Evolutionary conservation across 2,888 invertebrate genomes (phyloP), one percentile per base, ranked within the genome.

Genomic region (Archaeoteleia sp.): DNA sequence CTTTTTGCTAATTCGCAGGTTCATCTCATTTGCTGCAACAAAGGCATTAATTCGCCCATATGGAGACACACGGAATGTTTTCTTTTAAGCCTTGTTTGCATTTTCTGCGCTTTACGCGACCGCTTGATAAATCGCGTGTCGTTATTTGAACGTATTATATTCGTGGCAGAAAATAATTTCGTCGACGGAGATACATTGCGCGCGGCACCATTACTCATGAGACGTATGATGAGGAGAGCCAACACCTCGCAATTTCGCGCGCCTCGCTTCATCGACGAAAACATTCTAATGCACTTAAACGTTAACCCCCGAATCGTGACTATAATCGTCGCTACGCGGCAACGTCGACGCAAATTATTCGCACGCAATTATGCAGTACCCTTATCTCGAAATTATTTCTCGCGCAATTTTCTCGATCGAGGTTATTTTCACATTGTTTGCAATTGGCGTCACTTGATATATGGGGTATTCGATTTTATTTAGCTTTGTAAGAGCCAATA

Each of bases 381-480:
- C 32, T 54, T 46, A 40, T 40, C 39, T 46, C 6, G 39, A 39
- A 54, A 62, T 51, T 14, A 62, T 54, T 53, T 29, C 12, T 25
- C 8, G 8, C 34, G 12, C 35, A 42, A 48, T 34, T 40, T 48
- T 35, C 54, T 48, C 20, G 35, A 58, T 20, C 23, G 15, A 29
- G 39, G 54, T 61, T 53, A 53, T 53, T 61, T 40, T 48, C 30
- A 30, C 34, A 7, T 39, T 45, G 15, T 39, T n/a, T n/a, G 53
- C 53, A 42, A 62, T 54, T 54, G 62, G 40, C 62, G 42, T 34
- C 25, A 46, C 32, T 48, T 62, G 54, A 54, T 54, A 54, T 62
- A 62, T 29, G 29, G 25, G 8, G 39, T 7, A 42, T 27, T 54
- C 35, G 27, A 32, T 45, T 54, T 62, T 54, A 40, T 54, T 54